Base-by-base conservation (phyloP, 2,797 vertebrate species). In the Acanthopagrus latus region DNA sequence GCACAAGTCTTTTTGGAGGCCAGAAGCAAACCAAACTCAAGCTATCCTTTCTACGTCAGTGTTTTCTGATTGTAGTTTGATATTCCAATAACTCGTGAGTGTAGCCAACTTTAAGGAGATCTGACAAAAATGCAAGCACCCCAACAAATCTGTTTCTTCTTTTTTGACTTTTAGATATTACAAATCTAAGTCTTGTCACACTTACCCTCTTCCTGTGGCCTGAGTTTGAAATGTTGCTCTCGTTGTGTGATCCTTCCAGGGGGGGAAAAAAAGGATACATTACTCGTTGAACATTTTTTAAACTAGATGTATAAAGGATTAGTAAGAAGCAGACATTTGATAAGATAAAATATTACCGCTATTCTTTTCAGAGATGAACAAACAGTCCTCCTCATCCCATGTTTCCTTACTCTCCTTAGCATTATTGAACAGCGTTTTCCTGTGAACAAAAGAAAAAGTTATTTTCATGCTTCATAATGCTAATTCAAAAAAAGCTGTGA, bases 401-500 rank as follows among this genome's bases (percentile, higher is more conserved):
- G 51, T 75, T 0, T 89, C 94, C 44, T 92, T 94, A 0, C 43
- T 70, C 73, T 92, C 94, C 5, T 76, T 86, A 9, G 82, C 90
- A 3, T 75, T 69, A 0, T 20, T 51, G 7, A 18, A 64, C 17
- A 90, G 46, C 6, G 3, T 7, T 74, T 72, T 92, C 91, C 93
- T 93, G 76, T 65, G 50, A 74, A 81, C 5, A 75, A 18, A 12
- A 68, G 43, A 33, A 79, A 16, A 33, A 0, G 27, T 62, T 59
- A 1, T 13, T 72, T 71, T 75, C 5, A 72, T 2, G 13, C 4
- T 33, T 33, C 16, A 52, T 51, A 7, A 2, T 21, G 9, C 8
- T 38, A 18, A 78, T 25, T 18, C 8, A 44, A 23, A 16, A 56
- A 56, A 1, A 59, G 20, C 33, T 66, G 20, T 58, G 23, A 52